A percentile compares a stretch with the other conserved stretches of the same genome.
phyloP scores from a whole-genome alignment of 2,113 vertebrate species.

The Aramus guarauna region DNA sequence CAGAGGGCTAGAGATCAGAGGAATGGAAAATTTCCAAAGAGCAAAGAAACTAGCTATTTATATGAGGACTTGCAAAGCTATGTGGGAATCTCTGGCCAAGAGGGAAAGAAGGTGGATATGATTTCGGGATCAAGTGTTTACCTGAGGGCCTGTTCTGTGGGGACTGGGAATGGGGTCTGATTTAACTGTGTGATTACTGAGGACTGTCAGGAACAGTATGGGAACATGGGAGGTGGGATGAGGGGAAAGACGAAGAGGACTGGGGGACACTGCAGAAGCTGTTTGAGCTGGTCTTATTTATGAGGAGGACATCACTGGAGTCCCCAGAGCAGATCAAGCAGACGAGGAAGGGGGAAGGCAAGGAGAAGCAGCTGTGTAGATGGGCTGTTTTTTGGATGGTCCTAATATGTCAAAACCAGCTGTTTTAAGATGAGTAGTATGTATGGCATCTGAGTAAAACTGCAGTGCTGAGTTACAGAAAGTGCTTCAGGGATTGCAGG shows the following conservation, averaged over 20 bases:
- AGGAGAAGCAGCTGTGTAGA: not conserved
- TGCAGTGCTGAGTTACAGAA: not conserved
- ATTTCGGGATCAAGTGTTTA: not conserved
- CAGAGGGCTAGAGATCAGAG: not conserved
- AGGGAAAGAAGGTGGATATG: not conserved
- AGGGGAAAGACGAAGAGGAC: not conserved
- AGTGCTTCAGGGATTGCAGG: not conserved
- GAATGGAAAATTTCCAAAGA: not conserved
- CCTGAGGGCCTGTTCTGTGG: not conserved
- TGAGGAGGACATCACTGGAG: not conserved
- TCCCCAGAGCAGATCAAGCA: not conserved
- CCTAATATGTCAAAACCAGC: not conserved
- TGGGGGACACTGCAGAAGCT: fast-evolving
- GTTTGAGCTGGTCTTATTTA: not conserved
- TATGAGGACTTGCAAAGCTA: not conserved
- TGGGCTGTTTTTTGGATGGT: not conserved
- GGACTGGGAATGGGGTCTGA: not conserved
- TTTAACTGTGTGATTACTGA: not conserved
- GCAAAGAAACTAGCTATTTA: not conserved
- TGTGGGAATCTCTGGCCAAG: not conserved
- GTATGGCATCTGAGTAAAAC: not conserved
- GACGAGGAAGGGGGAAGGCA: not conserved
- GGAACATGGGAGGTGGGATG: not conserved
- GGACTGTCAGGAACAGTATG: not conserved
- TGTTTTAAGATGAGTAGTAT: not conserved